Evolutionary conservation across 2,113 vertebrate genomes (phyloP).

Genomic region (Solea solea): DNA sequence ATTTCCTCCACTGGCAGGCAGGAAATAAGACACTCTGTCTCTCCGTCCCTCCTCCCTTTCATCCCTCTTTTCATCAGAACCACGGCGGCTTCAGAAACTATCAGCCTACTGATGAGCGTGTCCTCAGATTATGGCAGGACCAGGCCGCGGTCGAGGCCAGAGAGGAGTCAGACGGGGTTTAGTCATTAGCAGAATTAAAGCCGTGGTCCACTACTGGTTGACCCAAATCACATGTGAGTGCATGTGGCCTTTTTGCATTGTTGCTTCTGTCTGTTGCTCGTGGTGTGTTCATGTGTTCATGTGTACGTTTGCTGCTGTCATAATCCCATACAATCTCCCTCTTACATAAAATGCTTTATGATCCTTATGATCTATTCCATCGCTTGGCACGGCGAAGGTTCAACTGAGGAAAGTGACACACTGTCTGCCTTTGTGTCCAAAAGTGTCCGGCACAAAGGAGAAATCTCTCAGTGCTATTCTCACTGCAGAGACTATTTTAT

Average conservation of each 20-base stretch:
- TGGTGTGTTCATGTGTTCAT: conserved; percentile 33
- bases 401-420: conserved; percentile 28
- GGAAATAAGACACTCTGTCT: conserved; percentile 61
- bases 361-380: conserved; percentile 46
- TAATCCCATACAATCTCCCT: conserved; percentile 70
- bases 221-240: conserved; percentile 59
- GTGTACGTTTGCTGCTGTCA: conserved; percentile 48
- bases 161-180: conserved; percentile 57
- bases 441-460: conserved; percentile 35
- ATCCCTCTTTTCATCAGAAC: conserved; percentile 57
- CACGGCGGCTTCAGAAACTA: conserved; percentile 36
- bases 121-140: conserved; percentile 38
- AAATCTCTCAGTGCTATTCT: too few relatives aligned
- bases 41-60: conserved; percentile 55
- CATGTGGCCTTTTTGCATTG: conserved; percentile 55
- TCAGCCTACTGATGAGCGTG: conserved; percentile 37
- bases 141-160: background rate
- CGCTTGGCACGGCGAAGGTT: conserved; percentile 38
- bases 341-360: conserved; percentile 75
- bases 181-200: conserved; percentile 69
- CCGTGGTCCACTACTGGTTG: conserved; percentile 50
- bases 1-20: conserved; percentile 58
- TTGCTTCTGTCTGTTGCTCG: conserved; percentile 25
- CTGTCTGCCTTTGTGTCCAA: conserved; percentile 38
- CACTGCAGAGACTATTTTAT: too few relatives aligned